Base-by-base conservation (phyloP, 2,888 invertebrate species). In the Erannis defoliaria region DNA sequence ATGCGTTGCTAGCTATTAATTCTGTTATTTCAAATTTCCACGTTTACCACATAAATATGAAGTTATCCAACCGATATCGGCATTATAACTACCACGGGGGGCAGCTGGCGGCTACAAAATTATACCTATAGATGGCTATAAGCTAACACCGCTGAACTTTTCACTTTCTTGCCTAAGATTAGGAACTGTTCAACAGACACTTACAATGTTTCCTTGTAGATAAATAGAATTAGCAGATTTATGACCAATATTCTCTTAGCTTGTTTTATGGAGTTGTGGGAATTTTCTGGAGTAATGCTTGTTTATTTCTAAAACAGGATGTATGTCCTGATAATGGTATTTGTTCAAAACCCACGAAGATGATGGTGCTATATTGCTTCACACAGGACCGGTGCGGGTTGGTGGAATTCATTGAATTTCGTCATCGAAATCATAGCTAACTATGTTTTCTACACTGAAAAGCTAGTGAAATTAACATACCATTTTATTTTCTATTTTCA, bases 81-180 rank as follows among this genome's bases (percentile, higher is more conserved):
- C n/a, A n/a, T 35, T 19, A 35, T 54, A 35, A 55, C 29, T 45
- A 26, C 53, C 38, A 21, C 29, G 18, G 42, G 29, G 31, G 43
- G 37, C 1, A 19, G 53, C 56, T 51, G 35, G 9, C 48, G 62
- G 33, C 61, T 50, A 23, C 55, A 29, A 38, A 45, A 26, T 51
- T 45, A 51, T 23, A 37, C 49, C 49, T 37, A 37, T 3, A 16
- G 35, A 8, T 10, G n/a, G 35, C 31, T 59, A 46, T 55, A 55
- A 38, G 55, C 16, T 23, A 54, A 60, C 54, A 37, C 59, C 14
- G 45, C 12, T 51, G 55, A 55, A 61, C 50, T 61, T 61, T 61
- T 61, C 61, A 61, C 61, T 61, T 51, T 50, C 55, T 50, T 61
- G 51, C 23, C 9, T 18, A 45, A 61, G 49, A 61, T 61, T 55